Base-by-base conservation (phyloP, 2,888 invertebrate species). In the Morpho helenor region DNA sequence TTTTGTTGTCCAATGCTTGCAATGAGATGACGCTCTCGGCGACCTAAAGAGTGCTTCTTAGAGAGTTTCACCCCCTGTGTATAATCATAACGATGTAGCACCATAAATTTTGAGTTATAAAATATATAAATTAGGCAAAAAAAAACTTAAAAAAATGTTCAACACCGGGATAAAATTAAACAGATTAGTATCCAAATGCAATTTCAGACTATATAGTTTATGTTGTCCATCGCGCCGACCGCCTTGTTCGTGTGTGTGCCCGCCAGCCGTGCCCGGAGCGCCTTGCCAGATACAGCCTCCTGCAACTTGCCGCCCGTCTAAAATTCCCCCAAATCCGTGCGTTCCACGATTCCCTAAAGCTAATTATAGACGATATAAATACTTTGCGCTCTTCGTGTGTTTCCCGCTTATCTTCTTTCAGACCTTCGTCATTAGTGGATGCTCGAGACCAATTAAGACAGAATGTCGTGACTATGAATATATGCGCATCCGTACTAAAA, bases 401-500 rank as follows among this genome's bases (percentile, higher is more conserved):
- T 56, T 89, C 3, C 88, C 88, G 0, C 52, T 84, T 2, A 87
- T 90, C 2, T 7, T 81, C 0, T 45, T 76, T 7, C 84, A 85
- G 70, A 41, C 66, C 9, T 57, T 79, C 31, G 70, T 69, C 43
- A 59, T 69, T 2, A 53, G 76, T 0, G 66, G 75, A 8, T 76
- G 79, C n/a, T 50, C 66, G 41, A 39, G 57, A 0, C 73, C 66
- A 0, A 60, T 52, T 0, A 84, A 83, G 62, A 75, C 64, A 41
- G 69, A 68, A 3, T 89, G 89, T 65, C 75, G 82, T 6, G 85
- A 87, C 45, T 97, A 96, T 73, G 96, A 96, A 3, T 95, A 96
- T 74, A 86, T 98, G 87, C 91, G 94, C 42, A 85, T 94, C 58
- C 93, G 97, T 44, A 94, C 88, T 55, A 97, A 96, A 88, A 94